Conservation (phyloP, 2,888 invertebrate genomes). For the Deroplatys truncata region DNA sequence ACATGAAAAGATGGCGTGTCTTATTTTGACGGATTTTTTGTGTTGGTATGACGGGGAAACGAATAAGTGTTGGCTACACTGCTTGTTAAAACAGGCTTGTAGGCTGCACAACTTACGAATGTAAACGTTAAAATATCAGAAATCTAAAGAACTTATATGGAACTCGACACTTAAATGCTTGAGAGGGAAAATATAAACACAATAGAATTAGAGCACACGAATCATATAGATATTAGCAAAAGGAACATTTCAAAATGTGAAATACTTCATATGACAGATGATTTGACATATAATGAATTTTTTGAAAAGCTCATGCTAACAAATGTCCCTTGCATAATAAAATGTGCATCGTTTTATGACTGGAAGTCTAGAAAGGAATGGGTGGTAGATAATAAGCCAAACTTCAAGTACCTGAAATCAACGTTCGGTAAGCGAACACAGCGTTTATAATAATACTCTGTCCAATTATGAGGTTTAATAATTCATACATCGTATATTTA, state of each 20-base stretch:
- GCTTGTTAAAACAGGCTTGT: no score
- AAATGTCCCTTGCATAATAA: slow-evolving; percentile 67
- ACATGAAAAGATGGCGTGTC: no score
- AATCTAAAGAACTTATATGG: no score
- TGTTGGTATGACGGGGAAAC: no score
- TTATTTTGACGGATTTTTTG: no score
- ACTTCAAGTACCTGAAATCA: slow-evolving; percentile 58
- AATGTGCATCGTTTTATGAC: slow-evolving; percentile 50
- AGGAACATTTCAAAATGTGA: background rate
- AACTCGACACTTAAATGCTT: background rate
- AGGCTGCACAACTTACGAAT: no score
- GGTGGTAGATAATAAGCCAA: slow-evolving; percentile 52
- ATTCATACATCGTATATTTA: no score
- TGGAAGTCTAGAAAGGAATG: slow-evolving; percentile 66
- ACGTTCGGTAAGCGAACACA: slow-evolving; percentile 46
- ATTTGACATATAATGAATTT: slow-evolving; percentile 52
- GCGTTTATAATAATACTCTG: background rate
- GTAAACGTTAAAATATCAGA: no score
- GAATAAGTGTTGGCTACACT: no score
- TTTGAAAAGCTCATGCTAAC: slow-evolving; percentile 51
- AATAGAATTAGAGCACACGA: background rate
- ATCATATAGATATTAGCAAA: background rate
- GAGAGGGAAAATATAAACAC: background rate
- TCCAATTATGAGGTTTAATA: no score
- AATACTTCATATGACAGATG: background rate